These are phyloP conservation scores for Strix uralensis DNA, from an alignment of 2,113 vertebrate genomes.

Conservation along the genomic window DNA sequence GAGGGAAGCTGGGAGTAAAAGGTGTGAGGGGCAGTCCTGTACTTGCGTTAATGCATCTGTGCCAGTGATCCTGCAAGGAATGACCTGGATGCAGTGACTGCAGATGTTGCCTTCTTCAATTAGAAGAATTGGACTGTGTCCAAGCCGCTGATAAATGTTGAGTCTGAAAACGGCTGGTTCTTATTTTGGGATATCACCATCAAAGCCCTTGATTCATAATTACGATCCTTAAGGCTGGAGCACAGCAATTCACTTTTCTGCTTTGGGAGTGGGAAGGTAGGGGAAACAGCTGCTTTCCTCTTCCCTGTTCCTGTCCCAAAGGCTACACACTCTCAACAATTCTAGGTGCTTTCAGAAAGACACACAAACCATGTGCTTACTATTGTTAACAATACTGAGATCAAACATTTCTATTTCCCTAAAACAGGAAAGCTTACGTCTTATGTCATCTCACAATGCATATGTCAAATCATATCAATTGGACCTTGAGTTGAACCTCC, in stretches of 20 bases:
- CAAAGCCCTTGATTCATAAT: slow-evolving; percentile 42
- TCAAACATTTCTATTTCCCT: not conserved
- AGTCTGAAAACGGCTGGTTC: slow-evolving; percentile 23
- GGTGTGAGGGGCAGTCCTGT: not conserved
- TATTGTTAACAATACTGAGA: not conserved
- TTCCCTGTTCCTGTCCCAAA: not conserved
- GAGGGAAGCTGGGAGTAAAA: not conserved
- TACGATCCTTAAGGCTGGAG: not conserved
- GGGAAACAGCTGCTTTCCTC: slow-evolving; percentile 14
- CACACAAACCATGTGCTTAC: not conserved
- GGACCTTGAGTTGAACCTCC: not conserved
- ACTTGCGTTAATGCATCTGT: not conserved
- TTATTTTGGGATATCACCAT: slow-evolving; percentile 50
- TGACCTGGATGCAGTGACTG: not conserved
- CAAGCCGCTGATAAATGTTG: slow-evolving; percentile 31
- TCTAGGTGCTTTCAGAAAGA: not conserved
- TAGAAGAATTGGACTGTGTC: slow-evolving; percentile 9
- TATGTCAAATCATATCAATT: not conserved
- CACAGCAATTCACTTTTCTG: slow-evolving; percentile 25
- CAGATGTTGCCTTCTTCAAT: slow-evolving; percentile 1
- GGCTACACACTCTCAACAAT: not conserved
- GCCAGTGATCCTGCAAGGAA: not conserved
- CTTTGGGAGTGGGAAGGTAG: slow-evolving; percentile 13
- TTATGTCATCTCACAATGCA: not conserved
- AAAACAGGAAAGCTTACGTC: not conserved